A percentile compares a stretch with the other conserved stretches of the same genome.
phyloP scores from a whole-genome alignment of 1,140 invertebrate genomes.

The Ips nitidus region DNA sequence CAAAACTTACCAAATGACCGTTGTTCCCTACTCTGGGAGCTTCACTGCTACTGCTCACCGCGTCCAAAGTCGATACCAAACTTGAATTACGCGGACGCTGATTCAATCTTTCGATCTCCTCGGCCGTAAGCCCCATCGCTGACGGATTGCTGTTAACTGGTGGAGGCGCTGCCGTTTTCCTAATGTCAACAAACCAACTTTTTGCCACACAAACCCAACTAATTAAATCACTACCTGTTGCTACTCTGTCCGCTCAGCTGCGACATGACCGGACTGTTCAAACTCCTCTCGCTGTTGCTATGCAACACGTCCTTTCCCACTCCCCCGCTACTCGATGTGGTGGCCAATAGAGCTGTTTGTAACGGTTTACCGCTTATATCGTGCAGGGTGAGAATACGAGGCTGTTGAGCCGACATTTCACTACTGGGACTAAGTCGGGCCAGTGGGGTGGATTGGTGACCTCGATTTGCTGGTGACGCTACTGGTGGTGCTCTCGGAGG shows the following conservation, averaged over 20 bases:
- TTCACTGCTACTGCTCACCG: constrained; percentile 89
- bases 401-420: constrained; percentile 87
- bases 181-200: constrained; percentile 12
- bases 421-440: constrained; percentile 88
- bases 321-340: constrained; percentile 81
- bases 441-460: constrained; percentile 84
- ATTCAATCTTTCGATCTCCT: constrained; percentile 90
- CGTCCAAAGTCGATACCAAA: constrained; percentile 88
- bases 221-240: constrained; percentile 50
- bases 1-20: constrained; percentile 55
- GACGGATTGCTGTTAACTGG: constrained; percentile 62
- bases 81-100: constrained; percentile 82
- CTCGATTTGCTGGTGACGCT: constrained; percentile 61
- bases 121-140: constrained; percentile 83
- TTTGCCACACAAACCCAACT: background rate
- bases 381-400: constrained; percentile 86
- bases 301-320: constrained; percentile 80
- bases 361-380: constrained; percentile 91
- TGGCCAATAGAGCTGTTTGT: constrained; percentile 83
- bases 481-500: constrained; percentile 71
- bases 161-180: constrained; percentile 56
- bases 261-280: constrained; percentile 89
- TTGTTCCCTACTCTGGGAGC: constrained; percentile 63
- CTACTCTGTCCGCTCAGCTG: constrained; percentile 83
- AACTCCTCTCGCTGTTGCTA: constrained; percentile 85